Percentiles rank a stretch among this genome's conserved stretches.
Conservation (phyloP, 2,888 invertebrate species). For the Pycnomerus fuliginosus region DNA sequence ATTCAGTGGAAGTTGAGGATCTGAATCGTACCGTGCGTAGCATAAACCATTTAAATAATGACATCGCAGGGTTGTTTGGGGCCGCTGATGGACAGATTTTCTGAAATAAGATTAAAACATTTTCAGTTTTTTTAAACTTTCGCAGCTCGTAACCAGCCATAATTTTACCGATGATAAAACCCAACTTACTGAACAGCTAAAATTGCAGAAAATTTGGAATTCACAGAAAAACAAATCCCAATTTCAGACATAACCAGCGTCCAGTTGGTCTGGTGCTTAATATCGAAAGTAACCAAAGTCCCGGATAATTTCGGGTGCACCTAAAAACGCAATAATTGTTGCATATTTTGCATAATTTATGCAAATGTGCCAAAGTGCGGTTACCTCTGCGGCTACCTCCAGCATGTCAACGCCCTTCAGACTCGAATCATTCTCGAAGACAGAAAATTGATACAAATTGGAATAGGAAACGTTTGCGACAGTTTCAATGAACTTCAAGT, state of each 20-base stretch:
- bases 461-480: constrained; percentile 54
- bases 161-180: neutral
- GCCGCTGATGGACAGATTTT: neutral
- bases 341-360: constrained; percentile 4
- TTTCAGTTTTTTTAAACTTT: constrained; percentile 1
- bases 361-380: neutral
- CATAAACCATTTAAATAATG: constrained; percentile 50
- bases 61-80: constrained; percentile 29
- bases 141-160: neutral
- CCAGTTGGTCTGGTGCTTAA: constrained; percentile 49
- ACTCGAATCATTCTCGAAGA: constrained; percentile 50
- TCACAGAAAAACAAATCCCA: constrained; percentile 65
- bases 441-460: constrained; percentile 49
- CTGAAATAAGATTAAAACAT: neutral
- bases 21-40: constrained; percentile 49
- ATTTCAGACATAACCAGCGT: constrained; percentile 63
- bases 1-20: constrained; percentile 43
- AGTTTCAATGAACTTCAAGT: constrained; percentile 52
- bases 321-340: constrained; percentile 43
- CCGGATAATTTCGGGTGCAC: constrained; percentile 54
- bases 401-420: constrained; percentile 52
- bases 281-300: constrained; percentile 55
- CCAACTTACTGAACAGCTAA: constrained; percentile 52
- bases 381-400: constrained; percentile 54
- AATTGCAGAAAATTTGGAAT: constrained; percentile 59